Evolutionary conservation across 2,888 invertebrate species (phyloP).

Genomic region (Cataglyphis livida): DNA sequence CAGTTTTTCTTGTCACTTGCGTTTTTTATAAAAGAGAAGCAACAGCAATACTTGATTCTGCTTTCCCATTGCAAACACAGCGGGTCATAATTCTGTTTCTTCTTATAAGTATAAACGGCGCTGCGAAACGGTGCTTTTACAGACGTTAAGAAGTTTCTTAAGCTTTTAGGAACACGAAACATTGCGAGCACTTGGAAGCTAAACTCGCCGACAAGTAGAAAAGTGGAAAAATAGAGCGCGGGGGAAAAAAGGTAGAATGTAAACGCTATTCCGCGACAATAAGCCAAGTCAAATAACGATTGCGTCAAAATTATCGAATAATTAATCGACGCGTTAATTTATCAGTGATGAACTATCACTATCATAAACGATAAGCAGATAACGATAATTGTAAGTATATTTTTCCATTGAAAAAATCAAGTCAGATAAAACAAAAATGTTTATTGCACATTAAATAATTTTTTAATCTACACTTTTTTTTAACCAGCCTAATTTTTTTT

Average conservation of each 20-base stretch:
- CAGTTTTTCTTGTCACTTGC: neutral
- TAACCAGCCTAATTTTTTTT: neutral
- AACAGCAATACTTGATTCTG: conserved; percentile 17
- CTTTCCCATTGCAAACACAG: neutral
- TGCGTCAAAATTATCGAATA: conserved; percentile 4
- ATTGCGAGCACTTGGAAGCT: conserved; percentile 49
- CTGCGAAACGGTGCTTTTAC: conserved; percentile 46
- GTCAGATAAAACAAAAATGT: neutral
- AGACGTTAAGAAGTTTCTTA: conserved; percentile 56
- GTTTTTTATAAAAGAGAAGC: conserved; percentile 7
- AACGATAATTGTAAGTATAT: neutral
- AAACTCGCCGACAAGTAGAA: conserved; percentile 49
- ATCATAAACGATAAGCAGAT: neutral
- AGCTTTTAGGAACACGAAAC: conserved; percentile 54
- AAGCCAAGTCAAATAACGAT: conserved; percentile 18
- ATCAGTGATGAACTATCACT: neutral
- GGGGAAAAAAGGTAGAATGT: neutral
- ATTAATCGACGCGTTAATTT: conserved; percentile 7
- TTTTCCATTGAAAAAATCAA: neutral
- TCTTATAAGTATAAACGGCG: conserved; percentile 52
- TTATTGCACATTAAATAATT: neutral
- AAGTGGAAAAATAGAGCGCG: conserved; percentile 38
- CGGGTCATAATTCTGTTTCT: conserved; percentile 47
- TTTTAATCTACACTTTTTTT: neutral
- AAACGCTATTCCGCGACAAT: conserved; percentile 25